phyloP scores from a whole-genome alignment of 2,797 vertebrate species.

The Pangasius djambal region DNA sequence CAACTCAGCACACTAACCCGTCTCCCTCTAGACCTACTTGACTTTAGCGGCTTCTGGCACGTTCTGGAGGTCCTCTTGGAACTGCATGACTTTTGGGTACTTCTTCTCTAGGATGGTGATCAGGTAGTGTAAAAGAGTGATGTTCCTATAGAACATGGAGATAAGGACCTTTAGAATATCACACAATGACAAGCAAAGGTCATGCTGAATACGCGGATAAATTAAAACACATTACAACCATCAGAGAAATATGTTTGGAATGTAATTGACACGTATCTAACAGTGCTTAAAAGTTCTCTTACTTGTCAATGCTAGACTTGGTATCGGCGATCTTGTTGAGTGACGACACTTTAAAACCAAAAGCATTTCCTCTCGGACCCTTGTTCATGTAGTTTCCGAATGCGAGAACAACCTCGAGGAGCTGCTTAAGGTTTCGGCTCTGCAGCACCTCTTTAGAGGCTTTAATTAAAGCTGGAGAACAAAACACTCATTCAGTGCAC shows the following conservation, averaged over 20 bases:
- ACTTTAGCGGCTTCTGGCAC: conserved; percentile 95
- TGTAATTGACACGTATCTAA: no score
- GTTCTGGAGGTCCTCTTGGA: conserved; percentile 88
- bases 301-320: conserved; percentile 99
- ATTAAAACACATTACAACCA: neutral
- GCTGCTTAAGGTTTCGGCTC: conserved; percentile 89
- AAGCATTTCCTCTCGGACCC: conserved; percentile 95
- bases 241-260: no score
- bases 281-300: conserved; percentile 62
- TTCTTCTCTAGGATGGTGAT: conserved; percentile 98
- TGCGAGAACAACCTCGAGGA: conserved; percentile 96
- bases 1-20: conserved; percentile 10
- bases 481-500: conserved; percentile 14
- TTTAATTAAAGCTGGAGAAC: conserved; percentile 80
- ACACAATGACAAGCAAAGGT: neutral
- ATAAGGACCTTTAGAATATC: conserved; percentile 13
- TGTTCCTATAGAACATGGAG: conserved; percentile 79
- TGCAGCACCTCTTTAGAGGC: conserved; percentile 91
- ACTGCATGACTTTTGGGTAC: conserved; percentile 90
- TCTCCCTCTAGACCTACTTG: conserved; percentile 81
- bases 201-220: neutral
- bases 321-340: conserved; percentile 99
- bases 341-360: conserved; percentile 95
- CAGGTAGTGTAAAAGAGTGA: conserved; percentile 97
- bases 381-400: conserved; percentile 99